Conservation (phyloP, 2,888 invertebrate species). For the Drosophila cognata region DNA sequence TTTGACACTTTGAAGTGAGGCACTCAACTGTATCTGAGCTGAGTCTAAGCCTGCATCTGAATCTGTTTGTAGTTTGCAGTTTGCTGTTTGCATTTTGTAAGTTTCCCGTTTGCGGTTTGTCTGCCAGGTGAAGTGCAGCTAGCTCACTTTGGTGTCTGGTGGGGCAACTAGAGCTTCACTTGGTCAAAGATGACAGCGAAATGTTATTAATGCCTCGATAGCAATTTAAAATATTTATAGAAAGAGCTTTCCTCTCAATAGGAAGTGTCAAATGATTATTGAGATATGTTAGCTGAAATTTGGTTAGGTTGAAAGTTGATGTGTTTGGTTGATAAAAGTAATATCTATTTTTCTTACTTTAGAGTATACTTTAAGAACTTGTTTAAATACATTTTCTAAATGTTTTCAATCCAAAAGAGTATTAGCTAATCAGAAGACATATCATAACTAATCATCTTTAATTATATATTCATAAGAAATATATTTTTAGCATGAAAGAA, state of each 20-base stretch:
- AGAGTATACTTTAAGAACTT: neutral
- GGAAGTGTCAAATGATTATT: neutral
- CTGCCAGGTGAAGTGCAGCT: constrained; percentile 75
- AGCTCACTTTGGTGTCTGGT: constrained; percentile 44
- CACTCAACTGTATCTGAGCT: constrained; percentile 68
- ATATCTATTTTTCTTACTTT: neutral
- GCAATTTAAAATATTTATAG: neutral
- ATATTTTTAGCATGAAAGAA: neutral
- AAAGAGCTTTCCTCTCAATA: neutral
- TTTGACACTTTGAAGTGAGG: constrained; percentile 82
- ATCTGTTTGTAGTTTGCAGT: constrained; percentile 1
- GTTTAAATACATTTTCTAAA: neutral
- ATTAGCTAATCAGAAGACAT: too few species aligned
- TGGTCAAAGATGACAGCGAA: constrained; percentile 36
- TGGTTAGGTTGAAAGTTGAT: neutral
- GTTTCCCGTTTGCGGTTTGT: constrained; percentile 57
- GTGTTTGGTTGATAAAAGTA: neutral
- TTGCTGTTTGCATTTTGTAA: constrained; percentile 14
- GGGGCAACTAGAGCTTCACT: constrained; percentile 37
- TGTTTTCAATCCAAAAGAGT: too few species aligned
- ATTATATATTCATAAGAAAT: neutral
- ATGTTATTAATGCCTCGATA: constrained; percentile 27
- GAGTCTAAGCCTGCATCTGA: constrained; percentile 33
- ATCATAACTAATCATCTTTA: neutral
- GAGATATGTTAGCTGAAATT: neutral